These are phyloP conservation scores for Polyploca ridens DNA, from an alignment of 2,888 invertebrate genomes.

Conservation along the genomic window DNA sequence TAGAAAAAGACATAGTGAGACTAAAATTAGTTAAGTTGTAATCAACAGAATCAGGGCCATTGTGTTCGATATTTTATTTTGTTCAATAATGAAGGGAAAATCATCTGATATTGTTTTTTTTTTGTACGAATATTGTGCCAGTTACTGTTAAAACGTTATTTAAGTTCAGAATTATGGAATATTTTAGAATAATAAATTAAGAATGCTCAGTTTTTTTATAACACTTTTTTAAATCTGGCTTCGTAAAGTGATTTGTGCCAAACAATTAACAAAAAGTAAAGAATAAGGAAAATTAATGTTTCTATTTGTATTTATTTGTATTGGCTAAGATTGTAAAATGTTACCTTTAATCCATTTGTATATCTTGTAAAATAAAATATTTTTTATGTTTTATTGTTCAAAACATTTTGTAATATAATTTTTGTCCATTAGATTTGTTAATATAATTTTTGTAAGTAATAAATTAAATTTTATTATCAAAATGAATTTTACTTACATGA, in stretches of 20 bases:
- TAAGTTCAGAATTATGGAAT: constrained; percentile 33
- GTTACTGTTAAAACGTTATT: constrained; percentile 61
- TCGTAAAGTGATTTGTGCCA: constrained; percentile 66
- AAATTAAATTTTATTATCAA: constrained; percentile 69
- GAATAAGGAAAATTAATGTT: constrained; percentile 23
- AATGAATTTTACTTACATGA: constrained; percentile 18
- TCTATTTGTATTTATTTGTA: constrained; percentile 57
- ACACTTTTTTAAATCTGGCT: constrained; percentile 44
- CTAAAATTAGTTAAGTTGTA: no score
- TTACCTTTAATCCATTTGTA: constrained; percentile 70
- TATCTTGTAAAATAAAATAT: constrained; percentile 63
- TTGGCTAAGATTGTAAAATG: constrained; percentile 61
- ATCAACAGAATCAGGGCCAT: no score
- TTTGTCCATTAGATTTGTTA: constrained; percentile 50
- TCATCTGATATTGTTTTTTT: constrained; percentile 32
- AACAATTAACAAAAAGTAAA: constrained; percentile 44
- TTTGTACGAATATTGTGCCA: constrained; percentile 78
- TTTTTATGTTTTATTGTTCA: constrained; percentile 55
- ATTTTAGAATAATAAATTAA: constrained; percentile 41
- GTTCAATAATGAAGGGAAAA: not conserved
- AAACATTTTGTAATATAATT: constrained; percentile 58
- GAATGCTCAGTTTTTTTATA: constrained; percentile 63
- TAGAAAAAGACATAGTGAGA: no score
- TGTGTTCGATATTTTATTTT: not conserved
- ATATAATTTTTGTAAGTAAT: constrained; percentile 66